phyloP scores from a whole-genome alignment of 2,797 vertebrate species.

The Betta splendens region DNA sequence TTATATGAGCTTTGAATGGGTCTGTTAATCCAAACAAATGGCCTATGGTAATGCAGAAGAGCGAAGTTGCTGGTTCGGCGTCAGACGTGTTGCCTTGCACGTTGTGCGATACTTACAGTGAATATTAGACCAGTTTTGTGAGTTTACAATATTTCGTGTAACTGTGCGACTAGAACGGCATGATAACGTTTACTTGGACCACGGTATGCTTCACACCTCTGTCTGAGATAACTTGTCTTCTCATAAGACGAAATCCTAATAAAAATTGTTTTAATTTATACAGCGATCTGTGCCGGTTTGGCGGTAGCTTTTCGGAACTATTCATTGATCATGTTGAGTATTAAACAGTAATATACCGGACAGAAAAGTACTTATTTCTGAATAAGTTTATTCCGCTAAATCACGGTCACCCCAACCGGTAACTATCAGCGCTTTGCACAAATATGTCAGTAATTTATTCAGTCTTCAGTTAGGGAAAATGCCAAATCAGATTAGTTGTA shows the following conservation, averaged over 20 bases:
- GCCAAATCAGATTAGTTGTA: constrained; percentile 58
- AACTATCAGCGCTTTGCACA: constrained; percentile 42
- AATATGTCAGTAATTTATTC: constrained; percentile 55
- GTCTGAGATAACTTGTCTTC: no score
- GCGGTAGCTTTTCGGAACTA: neutral
- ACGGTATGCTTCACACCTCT: no score
- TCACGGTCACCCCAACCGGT: constrained; percentile 30
- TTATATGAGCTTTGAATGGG: constrained; percentile 3
- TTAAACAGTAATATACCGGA: neutral
- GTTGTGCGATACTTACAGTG: constrained; percentile 1
- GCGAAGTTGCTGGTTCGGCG: neutral
- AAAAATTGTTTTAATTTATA: no score
- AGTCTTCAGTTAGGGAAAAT: constrained; percentile 45
- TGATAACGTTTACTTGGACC: neutral
- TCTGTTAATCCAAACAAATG: neutral
- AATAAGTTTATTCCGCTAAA: constrained; percentile 6
- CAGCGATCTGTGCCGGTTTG: neutral
- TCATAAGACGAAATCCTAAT: no score
- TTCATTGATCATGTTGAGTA: constrained; percentile 15
- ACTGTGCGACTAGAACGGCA: neutral
- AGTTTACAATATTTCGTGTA: constrained; percentile 8
- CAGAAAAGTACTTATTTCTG: constrained; percentile 5
- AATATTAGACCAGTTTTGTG: neutral
- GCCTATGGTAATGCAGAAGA: neutral
- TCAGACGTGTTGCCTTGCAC: neutral